Evolutionary conservation across 2,888 invertebrate species (phyloP).

Genomic region (Pomacea canaliculata): DNA sequence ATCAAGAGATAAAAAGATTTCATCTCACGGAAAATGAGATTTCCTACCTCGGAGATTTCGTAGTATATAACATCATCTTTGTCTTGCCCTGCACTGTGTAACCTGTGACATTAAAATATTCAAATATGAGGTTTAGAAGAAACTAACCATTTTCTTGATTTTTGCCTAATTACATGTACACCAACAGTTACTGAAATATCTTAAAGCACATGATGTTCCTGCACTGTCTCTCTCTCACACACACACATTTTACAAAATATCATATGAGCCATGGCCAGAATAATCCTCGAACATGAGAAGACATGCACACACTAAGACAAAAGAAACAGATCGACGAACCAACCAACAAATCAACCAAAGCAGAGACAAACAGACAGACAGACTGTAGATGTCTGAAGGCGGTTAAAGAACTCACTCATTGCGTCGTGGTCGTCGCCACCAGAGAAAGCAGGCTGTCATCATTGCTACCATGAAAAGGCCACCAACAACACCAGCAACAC

Average conservation of each 20-base stretch:
- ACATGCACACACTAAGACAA: neutral
- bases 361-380: neutral
- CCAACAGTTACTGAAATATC: too few species aligned
- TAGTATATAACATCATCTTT: constrained; percentile 1
- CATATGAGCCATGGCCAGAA: neutral
- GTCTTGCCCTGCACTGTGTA: neutral
- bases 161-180: too few species aligned
- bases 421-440: too few species aligned
- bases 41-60: constrained; percentile 15
- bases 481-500: too few species aligned
- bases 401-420: too few species aligned
- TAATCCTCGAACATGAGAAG: neutral
- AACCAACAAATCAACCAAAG: neutral
- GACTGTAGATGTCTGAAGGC: neutral
- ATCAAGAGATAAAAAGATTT: too few species aligned
- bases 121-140: neutral
- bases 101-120: too few species aligned
- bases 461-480: too few species aligned
- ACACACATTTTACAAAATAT: neutral
- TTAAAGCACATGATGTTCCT: too few species aligned
- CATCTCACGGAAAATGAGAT: too few species aligned
- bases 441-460: too few species aligned
- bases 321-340: neutral
- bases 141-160: neutral
- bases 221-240: neutral